Conservation (phyloP, 2,113 vertebrate species). For the Mesoclemmys tuberculata region DNA sequence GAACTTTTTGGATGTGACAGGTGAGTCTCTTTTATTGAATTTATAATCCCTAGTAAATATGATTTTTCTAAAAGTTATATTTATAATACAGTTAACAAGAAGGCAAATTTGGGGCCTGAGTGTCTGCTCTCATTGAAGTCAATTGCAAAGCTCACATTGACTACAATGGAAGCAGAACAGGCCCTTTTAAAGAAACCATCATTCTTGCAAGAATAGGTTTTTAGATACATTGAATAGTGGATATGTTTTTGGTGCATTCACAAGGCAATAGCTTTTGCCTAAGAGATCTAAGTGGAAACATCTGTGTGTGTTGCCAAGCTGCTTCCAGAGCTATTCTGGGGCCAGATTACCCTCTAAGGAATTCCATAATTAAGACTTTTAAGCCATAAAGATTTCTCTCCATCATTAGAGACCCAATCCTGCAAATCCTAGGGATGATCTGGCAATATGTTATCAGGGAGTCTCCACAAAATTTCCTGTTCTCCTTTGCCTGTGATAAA, state of each 20-base stretch:
- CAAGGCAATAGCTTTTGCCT: constrained; percentile 59
- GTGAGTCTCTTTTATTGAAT: not conserved
- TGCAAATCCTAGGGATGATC: not conserved
- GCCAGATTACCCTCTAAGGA: constrained; percentile 18
- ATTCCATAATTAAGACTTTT: constrained; percentile 37
- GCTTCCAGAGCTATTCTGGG: constrained; percentile 16
- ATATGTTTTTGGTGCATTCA: constrained; percentile 52
- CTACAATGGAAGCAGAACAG: constrained; percentile 34
- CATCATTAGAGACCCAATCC: not conserved
- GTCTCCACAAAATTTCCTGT: not conserved
- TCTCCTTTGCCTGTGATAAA: not conserved
- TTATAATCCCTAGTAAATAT: not conserved
- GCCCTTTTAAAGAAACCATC: not conserved
- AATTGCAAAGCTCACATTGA: constrained; percentile 37
- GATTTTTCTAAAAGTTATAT: not conserved
- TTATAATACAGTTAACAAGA: not conserved
- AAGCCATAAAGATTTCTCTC: constrained; percentile 21
- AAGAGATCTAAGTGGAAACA: constrained; percentile 61
- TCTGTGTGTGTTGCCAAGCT: constrained; percentile 36
- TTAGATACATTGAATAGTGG: not conserved
- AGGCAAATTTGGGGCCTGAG: not conserved
- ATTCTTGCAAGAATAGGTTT: constrained; percentile 52
- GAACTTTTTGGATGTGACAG: not conserved
- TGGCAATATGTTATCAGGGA: not conserved
- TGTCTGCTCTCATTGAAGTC: constrained; percentile 17